Evolutionary conservation across 2,113 vertebrate genomes (phyloP).

Genomic region (Thunnus thynnus): DNA sequence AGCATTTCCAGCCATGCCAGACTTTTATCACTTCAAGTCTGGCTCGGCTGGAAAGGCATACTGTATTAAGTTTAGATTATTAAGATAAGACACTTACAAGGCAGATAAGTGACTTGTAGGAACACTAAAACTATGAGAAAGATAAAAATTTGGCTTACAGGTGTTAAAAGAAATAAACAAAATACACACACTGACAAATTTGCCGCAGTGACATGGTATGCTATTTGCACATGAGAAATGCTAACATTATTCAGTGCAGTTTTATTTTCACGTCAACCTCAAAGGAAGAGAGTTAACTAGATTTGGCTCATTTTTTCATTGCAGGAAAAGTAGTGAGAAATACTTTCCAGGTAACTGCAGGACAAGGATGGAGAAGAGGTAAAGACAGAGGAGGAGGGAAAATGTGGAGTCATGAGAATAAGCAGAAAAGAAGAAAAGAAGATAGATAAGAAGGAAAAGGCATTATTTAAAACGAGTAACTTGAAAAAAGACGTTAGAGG

Average conservation of each 20-base stretch:
- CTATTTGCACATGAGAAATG: background rate
- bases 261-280: conserved; percentile 18
- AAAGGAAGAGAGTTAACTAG: conserved; percentile 15
- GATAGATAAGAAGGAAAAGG: conserved; percentile 19
- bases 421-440: conserved; percentile 26
- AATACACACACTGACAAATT: background rate
- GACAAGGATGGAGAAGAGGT: conserved; percentile 21
- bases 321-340: conserved; percentile 22
- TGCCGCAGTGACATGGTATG: background rate
- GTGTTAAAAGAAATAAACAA: too few relatives aligned
- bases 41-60: too few relatives aligned
- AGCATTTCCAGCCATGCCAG: too few relatives aligned
- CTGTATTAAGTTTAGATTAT: background rate
- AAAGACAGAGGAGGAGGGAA: conserved; percentile 14
- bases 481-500: conserved; percentile 7
- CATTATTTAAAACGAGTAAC: conserved; percentile 4
- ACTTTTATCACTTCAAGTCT: too few relatives aligned
- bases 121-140: too few relatives aligned
- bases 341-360: conserved; percentile 67
- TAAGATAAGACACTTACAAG: background rate
- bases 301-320: conserved; percentile 26
- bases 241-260: background rate
- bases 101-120: too few relatives aligned
- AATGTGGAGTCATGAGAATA: conserved; percentile 22
- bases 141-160: too few relatives aligned